These are phyloP conservation scores for Lineus longissimus DNA, from an alignment of 1,140 invertebrate genomes.

Conservation along the genomic window DNA sequence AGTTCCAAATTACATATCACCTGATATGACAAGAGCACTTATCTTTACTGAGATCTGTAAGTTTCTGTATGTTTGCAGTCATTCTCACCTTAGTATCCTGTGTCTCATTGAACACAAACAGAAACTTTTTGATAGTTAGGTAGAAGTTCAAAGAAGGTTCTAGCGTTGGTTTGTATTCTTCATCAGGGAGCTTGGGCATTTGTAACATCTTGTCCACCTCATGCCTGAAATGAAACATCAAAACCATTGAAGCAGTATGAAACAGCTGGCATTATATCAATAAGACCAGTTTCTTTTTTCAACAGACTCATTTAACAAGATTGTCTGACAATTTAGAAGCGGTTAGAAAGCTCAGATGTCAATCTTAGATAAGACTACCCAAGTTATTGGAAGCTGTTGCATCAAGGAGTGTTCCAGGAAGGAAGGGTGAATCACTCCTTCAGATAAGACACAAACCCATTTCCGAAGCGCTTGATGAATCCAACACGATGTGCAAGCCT, in stretches of 20 bases:
- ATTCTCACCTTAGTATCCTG: slow-evolving; percentile 67
- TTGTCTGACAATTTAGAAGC: no score
- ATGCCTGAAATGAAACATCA: slow-evolving; percentile 15
- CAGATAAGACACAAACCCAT: no score
- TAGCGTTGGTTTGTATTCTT: slow-evolving; percentile 37
- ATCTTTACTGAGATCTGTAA: background rate
- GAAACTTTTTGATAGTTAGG: slow-evolving; percentile 64
- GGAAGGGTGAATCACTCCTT: no score
- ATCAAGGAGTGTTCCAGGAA: background rate
- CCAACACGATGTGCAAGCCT: background rate
- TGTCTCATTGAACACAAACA: slow-evolving; percentile 67
- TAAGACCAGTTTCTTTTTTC: no score
- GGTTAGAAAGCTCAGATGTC: no score
- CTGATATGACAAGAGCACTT: background rate
- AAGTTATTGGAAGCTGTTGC: no score
- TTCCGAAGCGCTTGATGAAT: background rate
- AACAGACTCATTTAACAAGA: no score
- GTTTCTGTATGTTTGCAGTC: no score
- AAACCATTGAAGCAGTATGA: no score
- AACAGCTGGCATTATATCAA: no score
- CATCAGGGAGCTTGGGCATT: slow-evolving; percentile 28
- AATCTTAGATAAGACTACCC: no score
- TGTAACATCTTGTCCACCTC: slow-evolving; percentile 33
- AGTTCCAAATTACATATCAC: background rate
- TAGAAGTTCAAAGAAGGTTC: slow-evolving; percentile 65